These are phyloP conservation scores for Trissolcus brochymenae DNA, from an alignment of 2,888 invertebrate genomes.

Conservation along the genomic window DNA sequence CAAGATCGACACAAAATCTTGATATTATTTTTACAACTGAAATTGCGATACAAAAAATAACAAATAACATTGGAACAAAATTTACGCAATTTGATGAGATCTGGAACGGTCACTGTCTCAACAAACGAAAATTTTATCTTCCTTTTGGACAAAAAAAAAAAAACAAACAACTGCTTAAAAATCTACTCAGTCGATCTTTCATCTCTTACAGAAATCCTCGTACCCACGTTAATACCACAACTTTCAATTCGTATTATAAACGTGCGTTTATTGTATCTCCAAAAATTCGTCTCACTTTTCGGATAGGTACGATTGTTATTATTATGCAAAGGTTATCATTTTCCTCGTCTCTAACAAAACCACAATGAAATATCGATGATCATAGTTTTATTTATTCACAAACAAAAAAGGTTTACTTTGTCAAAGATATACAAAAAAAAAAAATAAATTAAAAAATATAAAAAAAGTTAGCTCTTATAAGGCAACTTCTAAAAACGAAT, in stretches of 20 bases:
- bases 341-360: background rate
- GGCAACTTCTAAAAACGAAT: too few relatives aligned
- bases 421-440: too few relatives aligned
- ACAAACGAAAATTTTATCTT: slow-evolving; percentile 20
- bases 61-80: slow-evolving; percentile 3
- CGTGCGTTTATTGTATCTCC: background rate
- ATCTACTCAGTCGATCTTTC: slow-evolving; percentile 43
- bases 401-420: too few relatives aligned
- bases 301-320: slow-evolving; percentile 8
- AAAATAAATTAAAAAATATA: too few relatives aligned
- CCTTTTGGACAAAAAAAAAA: slow-evolving; percentile 37
- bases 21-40: too few relatives aligned
- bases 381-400: too few relatives aligned
- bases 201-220: slow-evolving; percentile 15
- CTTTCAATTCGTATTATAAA: slow-evolving; percentile 20
- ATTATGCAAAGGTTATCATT: slow-evolving; percentile 17
- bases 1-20: too few relatives aligned
- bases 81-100: slow-evolving; percentile 34
- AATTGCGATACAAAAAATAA: too few relatives aligned
- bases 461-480: too few relatives aligned
- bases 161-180: slow-evolving; percentile 36
- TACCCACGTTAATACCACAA: slow-evolving; percentile 29
- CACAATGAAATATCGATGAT: too few relatives aligned
- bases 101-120: slow-evolving; percentile 26
- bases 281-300: slow-evolving; percentile 11